A percentile compares a stretch with the other conserved stretches of the same genome.
Evolutionary conservation across 1,140 invertebrate species (phyloP).

Genomic region (Megalopta genalis): DNA sequence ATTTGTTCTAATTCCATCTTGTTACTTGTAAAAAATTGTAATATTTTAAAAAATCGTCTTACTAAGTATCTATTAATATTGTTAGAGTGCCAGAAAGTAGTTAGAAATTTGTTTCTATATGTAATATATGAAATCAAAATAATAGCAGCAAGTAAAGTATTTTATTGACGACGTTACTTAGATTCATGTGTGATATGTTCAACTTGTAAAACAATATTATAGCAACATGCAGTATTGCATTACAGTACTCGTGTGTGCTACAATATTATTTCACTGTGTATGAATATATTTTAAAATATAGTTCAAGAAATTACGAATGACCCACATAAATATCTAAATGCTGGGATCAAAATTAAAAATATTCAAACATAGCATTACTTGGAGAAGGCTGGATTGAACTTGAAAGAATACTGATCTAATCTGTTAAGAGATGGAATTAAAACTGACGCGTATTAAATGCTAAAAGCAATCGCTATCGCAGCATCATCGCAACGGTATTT

Average conservation of each 20-base stretch:
- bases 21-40: neutral
- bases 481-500: constrained; percentile 46
- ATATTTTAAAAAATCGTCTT: neutral
- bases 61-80: neutral
- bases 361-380: neutral
- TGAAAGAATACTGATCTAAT: constrained; percentile 5
- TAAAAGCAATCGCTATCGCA: constrained; percentile 55
- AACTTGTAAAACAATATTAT: neutral
- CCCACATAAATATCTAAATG: neutral
- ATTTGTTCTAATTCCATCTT: constrained; percentile 58
- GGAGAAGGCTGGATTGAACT: neutral
- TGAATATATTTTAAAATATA: no score
- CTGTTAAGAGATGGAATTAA: constrained; percentile 57
- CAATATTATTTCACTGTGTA: neutral
- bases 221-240: neutral
- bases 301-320: neutral
- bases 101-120: neutral
- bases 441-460: constrained; percentile 54
- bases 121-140: neutral
- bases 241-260: neutral
- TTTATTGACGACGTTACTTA: neutral
- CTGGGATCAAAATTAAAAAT: neutral
- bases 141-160: neutral
- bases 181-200: neutral
- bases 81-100: neutral